Evolutionary conservation across 2,797 vertebrate genomes (phyloP).

Genomic region (Hylomyscus alleni): DNA sequence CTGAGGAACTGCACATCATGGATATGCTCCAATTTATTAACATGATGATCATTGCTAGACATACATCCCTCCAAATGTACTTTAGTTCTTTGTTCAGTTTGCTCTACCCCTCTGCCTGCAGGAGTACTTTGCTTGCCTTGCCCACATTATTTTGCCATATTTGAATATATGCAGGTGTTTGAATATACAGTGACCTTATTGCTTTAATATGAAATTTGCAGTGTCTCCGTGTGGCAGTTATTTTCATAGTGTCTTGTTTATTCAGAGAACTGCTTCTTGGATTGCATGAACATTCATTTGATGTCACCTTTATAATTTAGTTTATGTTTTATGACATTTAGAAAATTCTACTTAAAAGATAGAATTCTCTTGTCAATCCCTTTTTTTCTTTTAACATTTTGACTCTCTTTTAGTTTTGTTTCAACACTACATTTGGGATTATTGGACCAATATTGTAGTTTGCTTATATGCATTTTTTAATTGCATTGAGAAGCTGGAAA

Average conservation of each 20-base stretch:
- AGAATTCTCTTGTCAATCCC: neutral
- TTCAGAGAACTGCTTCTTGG: neutral
- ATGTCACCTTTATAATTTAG: neutral
- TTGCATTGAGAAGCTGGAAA: too few relatives aligned
- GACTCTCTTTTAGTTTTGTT: neutral
- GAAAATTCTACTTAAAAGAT: neutral
- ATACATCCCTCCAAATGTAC: neutral
- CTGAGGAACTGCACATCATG: neutral
- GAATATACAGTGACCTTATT: neutral
- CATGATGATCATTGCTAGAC: neutral
- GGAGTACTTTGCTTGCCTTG: neutral
- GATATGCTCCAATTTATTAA: neutral
- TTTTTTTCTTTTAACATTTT: neutral
- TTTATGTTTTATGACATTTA: neutral
- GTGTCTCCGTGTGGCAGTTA: neutral
- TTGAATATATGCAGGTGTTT: neutral
- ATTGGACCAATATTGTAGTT: neutral
- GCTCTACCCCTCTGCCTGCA: neutral
- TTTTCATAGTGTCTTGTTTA: neutral
- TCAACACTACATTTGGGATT: neutral
- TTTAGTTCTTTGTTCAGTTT: neutral
- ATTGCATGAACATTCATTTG: neutral
- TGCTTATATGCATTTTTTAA: neutral
- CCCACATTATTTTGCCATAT: neutral
- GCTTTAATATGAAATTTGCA: neutral